These are phyloP conservation scores for Staurois parvus DNA, from an alignment of 2,797 vertebrate species.

Conservation along the genomic window DNA sequence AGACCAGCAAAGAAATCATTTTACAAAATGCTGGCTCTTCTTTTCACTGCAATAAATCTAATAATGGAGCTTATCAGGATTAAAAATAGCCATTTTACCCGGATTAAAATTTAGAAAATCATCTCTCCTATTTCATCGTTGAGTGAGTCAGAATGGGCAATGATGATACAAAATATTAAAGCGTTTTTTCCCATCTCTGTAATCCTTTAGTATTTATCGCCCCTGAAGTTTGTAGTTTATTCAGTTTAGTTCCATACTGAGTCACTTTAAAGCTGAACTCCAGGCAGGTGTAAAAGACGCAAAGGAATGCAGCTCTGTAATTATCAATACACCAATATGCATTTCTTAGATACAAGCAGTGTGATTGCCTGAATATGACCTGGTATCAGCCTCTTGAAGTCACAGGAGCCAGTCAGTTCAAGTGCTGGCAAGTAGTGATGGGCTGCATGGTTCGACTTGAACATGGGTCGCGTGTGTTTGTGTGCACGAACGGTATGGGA, in stretches of 20 bases:
- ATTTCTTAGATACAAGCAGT: too few relatives aligned
- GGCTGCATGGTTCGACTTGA: too few relatives aligned
- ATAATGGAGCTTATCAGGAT: slow-evolving; percentile 12
- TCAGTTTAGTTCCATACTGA: background rate
- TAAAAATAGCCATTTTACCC: slow-evolving; percentile 11
- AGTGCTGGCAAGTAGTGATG: too few relatives aligned
- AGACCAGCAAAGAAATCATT: background rate
- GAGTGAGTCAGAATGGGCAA: slow-evolving; percentile 10
- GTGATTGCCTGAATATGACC: too few relatives aligned
- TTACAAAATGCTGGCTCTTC: background rate
- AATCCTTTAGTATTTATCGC: slow-evolving; percentile 2
- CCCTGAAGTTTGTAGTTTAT: slow-evolving; percentile 7
- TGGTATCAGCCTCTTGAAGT: too few relatives aligned
- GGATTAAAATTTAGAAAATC: slow-evolving; percentile 38
- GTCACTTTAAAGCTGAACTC: too few relatives aligned
- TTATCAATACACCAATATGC: too few relatives aligned
- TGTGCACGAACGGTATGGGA: too few relatives aligned
- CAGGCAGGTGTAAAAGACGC: background rate
- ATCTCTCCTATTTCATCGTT: slow-evolving; percentile 40
- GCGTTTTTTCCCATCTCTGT: background rate
- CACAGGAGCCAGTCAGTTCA: too few relatives aligned
- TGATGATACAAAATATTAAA: slow-evolving; percentile 10
- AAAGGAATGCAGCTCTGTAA: too few relatives aligned
- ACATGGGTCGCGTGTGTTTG: too few relatives aligned
- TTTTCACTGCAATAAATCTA: slow-evolving; percentile 9